These are phyloP conservation scores for Parascotia fuliginaria DNA, from an alignment of 2,888 invertebrate species.

Conservation along the genomic window DNA sequence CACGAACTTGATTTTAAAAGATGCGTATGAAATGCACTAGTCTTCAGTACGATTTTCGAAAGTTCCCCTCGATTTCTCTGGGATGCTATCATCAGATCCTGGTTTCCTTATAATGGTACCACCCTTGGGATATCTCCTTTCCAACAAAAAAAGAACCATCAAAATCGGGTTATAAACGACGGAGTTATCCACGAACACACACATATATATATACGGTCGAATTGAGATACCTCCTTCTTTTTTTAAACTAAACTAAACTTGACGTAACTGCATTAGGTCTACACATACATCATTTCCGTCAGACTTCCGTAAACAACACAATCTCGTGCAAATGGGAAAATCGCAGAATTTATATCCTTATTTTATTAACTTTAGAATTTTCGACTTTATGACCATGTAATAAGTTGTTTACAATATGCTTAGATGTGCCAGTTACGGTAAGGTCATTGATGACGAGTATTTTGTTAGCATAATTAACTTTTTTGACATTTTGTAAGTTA, in stretches of 20 bases:
- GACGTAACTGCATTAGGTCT: constrained; percentile 48
- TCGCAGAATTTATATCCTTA: constrained; percentile 26
- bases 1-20: too few species aligned
- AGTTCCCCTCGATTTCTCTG: too few species aligned
- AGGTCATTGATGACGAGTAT: constrained; percentile 11
- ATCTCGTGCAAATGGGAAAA: constrained; percentile 39
- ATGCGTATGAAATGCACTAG: too few species aligned
- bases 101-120: too few species aligned
- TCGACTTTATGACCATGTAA: constrained; percentile 13
- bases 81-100: too few species aligned
- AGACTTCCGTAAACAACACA: constrained; percentile 61
- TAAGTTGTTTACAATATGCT: constrained; percentile 11
- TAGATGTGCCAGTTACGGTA: constrained; percentile 12
- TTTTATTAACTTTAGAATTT: constrained; percentile 1
- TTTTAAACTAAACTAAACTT: constrained; percentile 35
- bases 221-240: too few species aligned
- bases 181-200: too few species aligned
- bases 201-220: too few species aligned
- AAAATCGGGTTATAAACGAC: too few species aligned
- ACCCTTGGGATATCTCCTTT: too few species aligned
- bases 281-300: constrained; percentile 49
- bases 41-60: too few species aligned
- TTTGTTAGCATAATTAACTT: constrained; percentile 12
- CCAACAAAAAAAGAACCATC: too few species aligned
- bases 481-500: constrained; percentile 19